Conservation (phyloP, 2,888 invertebrate genomes). For the Hemithea aestivaria region DNA sequence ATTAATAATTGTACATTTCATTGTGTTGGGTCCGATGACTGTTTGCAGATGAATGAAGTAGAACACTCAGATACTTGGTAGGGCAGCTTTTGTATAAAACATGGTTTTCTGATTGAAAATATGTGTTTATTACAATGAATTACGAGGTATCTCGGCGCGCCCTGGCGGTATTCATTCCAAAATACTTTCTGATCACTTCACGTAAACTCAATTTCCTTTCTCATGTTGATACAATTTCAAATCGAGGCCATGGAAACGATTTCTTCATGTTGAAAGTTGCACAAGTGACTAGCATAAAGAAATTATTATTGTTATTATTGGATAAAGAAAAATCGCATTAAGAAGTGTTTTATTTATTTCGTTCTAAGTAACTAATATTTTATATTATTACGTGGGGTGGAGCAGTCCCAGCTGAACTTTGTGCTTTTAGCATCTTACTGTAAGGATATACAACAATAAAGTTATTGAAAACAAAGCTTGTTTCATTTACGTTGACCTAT, state of each 20-base stretch:
- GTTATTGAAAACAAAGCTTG: constrained; percentile 40
- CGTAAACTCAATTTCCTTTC: constrained; percentile 26
- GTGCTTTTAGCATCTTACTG: constrained; percentile 68
- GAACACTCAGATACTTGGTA: constrained; percentile 8
- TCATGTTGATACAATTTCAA: constrained; percentile 57
- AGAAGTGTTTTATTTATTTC: constrained; percentile 75
- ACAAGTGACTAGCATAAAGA: constrained; percentile 68
- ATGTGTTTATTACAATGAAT: constrained; percentile 7
- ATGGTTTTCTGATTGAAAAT: constrained; percentile 15
- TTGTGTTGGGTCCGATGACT: constrained; percentile 64
- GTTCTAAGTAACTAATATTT: constrained; percentile 72
- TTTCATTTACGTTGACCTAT: constrained; percentile 16
- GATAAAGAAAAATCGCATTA: constrained; percentile 57
- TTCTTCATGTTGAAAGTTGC: constrained; percentile 69
- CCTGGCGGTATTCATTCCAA: constrained; percentile 13
- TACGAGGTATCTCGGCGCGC: constrained; percentile 6
- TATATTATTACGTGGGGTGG: constrained; percentile 64
- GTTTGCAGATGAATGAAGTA: too few species aligned
- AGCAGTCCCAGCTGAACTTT: constrained; percentile 61
- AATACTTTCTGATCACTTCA: constrained; percentile 9
- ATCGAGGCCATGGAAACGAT: constrained; percentile 73
- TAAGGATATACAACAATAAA: constrained; percentile 68
- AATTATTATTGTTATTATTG: constrained; percentile 57
- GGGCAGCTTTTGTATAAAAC: constrained; percentile 9
- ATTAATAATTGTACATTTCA: constrained; percentile 77